Percentiles rank a stretch among this genome's conserved stretches.
These are phyloP conservation scores for Carapus acus DNA, from an alignment of 2,797 vertebrate species.

Conservation along the genomic window DNA sequence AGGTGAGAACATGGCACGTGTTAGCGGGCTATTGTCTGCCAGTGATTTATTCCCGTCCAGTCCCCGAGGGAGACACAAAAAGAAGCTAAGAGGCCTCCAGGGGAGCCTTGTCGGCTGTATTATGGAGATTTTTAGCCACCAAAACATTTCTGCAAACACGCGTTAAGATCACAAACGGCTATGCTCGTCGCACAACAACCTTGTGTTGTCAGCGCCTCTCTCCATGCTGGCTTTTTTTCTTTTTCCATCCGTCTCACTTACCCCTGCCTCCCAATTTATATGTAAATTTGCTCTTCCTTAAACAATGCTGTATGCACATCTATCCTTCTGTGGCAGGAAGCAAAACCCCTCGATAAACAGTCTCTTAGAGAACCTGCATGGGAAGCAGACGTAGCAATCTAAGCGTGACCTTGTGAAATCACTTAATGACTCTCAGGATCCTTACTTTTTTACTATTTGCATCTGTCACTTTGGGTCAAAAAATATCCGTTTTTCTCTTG, in stretches of 20 bases:
- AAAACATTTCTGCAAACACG: conserved; percentile 55
- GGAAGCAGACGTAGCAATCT: conserved; percentile 60
- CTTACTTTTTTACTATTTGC: conserved; percentile 31
- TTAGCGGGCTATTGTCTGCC: conserved; percentile 35
- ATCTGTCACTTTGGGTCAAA: conserved; percentile 21
- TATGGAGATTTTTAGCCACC: conserved; percentile 54
- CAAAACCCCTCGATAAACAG: conserved; percentile 63
- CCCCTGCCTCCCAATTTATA: conserved; percentile 74
- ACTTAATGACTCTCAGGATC: conserved; percentile 42
- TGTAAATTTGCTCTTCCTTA: conserved; percentile 72
- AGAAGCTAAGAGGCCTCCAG: conserved; percentile 23
- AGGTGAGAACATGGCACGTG: conserved; percentile 27
- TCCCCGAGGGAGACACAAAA: conserved; percentile 30
- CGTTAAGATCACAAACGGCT: conserved; percentile 50
- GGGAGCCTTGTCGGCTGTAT: conserved; percentile 35
- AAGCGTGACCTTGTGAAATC: conserved; percentile 53
- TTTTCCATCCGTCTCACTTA: conserved; percentile 56
- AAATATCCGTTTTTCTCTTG: conserved; percentile 25
- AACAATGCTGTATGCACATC: conserved; percentile 65
- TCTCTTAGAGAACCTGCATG: conserved; percentile 39
- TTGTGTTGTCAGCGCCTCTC: conserved; percentile 52
- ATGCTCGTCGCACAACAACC: conserved; percentile 52
- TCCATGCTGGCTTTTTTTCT: conserved; percentile 23
- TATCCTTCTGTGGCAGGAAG: conserved; percentile 61
- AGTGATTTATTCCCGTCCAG: conserved; percentile 41